Base-by-base conservation (phyloP, 2,888 invertebrate species). In the Brenthis hecate region DNA sequence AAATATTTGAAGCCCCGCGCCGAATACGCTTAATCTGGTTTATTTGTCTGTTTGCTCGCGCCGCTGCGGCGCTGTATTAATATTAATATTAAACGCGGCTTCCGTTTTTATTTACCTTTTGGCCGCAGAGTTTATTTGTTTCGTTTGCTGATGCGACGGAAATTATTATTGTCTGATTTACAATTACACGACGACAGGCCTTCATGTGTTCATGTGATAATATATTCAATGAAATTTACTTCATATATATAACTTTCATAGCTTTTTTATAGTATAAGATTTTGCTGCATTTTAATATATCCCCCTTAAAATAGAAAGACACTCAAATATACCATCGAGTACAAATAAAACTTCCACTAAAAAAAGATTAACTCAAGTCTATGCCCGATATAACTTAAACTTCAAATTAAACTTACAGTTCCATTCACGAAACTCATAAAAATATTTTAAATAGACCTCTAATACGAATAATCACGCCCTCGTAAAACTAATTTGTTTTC, bases 401-500 rank as follows among this genome's bases (percentile, higher is more conserved):
- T 50, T 11, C 28, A 64, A 62, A 60, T 36, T 60, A 69, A 69
- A 69, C 66, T 70, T 51, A 58, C 57, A 8, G 32, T 55, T 66
- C 57, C 66, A 62, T 70, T 61, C 65, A 48, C 63, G 50, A 43
- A 66, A 60, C 63, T 56, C 66, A 68, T 61, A 72, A 68, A 70
- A 70, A 72, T 64, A 70, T 66, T 68, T 66, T 54, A 66, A 72
- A 70, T 68, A 69, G 68, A 64, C 70, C 68, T 70, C 70, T 72
- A 72, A 70, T 72, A 66, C 72, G 70, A 70, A 72, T 72, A 72
- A 72, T 72, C 72, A 72, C 72, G 70, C 72, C 70, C 72, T 72
- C 70, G 67, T 69, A 69, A 72, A 74, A 74, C 71, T 74, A 74
- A 74, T 74, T 72, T 72, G 73, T 69, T 66, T 69, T 62, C 69